Percentiles rank a stretch among this genome's conserved stretches.
phyloP scores from a whole-genome alignment of 2,113 vertebrate genomes.

The Saguinus imperator region DNA sequence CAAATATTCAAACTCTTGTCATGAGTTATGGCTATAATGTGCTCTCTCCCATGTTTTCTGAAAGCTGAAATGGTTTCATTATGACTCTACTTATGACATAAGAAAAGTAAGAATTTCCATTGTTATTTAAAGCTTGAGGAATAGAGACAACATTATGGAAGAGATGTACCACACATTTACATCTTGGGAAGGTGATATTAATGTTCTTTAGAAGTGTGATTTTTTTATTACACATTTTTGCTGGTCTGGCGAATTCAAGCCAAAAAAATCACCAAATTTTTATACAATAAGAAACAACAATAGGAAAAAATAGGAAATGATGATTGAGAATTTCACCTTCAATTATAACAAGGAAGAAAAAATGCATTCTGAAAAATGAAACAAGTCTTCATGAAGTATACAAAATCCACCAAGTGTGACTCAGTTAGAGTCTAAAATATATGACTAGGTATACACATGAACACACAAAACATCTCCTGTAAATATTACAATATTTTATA shows the following conservation, averaged over 20 bases:
- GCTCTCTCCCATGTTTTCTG: neutral
- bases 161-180: neutral
- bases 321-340: conserved; percentile 16
- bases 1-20: neutral
- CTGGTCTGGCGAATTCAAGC: neutral
- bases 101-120: neutral
- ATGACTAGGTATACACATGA: conserved; percentile 37
- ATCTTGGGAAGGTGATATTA: neutral
- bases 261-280: neutral
- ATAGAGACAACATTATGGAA: neutral
- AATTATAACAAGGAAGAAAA: neutral
- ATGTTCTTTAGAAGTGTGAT: neutral
- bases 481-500: conserved; percentile 62
- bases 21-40: neutral
- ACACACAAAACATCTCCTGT: conserved; percentile 29
- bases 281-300: neutral
- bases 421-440: conserved; percentile 26
- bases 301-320: neutral
- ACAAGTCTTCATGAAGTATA: neutral
- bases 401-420: conserved; percentile 15
- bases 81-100: neutral
- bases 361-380: neutral
- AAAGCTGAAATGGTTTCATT: neutral
- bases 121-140: neutral
- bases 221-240: neutral